These are phyloP conservation scores for Megaceryle torquata DNA, from an alignment of 2,113 vertebrate species.

Conservation along the genomic window DNA sequence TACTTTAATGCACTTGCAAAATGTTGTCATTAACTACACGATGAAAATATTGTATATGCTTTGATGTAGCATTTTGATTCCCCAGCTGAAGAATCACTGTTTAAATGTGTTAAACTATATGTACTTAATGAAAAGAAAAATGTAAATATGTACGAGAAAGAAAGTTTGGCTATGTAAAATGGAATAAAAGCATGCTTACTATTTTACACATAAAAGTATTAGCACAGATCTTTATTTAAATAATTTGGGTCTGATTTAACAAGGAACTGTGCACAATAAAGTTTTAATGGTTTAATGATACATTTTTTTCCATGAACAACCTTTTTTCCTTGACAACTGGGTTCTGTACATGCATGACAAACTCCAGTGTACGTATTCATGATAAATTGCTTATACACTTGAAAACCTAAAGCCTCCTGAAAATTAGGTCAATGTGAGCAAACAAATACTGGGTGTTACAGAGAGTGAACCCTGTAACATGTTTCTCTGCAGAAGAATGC, in stretches of 20 bases:
- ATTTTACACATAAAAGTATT: neutral
- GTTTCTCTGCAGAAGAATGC: neutral
- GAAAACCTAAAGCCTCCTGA: constrained; percentile 15
- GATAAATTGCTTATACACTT: constrained; percentile 5
- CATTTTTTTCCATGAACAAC: neutral
- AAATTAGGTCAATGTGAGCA: constrained; percentile 38
- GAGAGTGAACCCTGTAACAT: neutral
- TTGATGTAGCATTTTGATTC: constrained; percentile 14
- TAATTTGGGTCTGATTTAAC: neutral
- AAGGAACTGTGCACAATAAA: neutral
- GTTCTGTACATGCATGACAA: neutral
- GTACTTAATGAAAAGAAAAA: neutral
- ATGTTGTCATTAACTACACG: neutral
- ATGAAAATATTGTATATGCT: constrained; percentile 14
- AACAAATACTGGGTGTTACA: neutral
- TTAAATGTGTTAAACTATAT: constrained; percentile 17
- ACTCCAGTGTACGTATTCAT: neutral
- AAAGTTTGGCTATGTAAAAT: neutral
- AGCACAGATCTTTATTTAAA: neutral
- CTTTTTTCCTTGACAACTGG: neutral
- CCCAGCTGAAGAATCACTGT: neutral
- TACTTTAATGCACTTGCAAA: constrained; percentile 16
- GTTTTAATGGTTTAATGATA: constrained; percentile 1
- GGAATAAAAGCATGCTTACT: neutral
- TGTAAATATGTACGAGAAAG: neutral